phyloP scores from a whole-genome alignment of 1,140 invertebrate species.

The Danaus melanippus region DNA sequence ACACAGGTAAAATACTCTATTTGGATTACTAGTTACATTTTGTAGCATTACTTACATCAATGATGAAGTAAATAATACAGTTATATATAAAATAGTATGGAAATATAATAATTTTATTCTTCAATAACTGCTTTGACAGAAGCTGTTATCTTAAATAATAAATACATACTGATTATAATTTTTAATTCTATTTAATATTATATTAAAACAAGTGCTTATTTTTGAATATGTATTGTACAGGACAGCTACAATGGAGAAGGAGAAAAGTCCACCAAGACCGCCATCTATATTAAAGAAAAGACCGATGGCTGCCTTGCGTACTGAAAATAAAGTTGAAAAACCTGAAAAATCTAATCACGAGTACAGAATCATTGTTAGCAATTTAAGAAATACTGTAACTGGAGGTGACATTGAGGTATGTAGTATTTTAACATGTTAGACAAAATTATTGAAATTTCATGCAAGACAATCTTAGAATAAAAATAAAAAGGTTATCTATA shows the following conservation, averaged over 20 bases:
- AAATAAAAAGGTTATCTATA: not conserved
- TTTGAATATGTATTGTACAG: constrained; percentile 21
- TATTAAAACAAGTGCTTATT: not conserved
- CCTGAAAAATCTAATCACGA: constrained; percentile 69
- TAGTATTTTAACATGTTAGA: constrained; percentile 10
- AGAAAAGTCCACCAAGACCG: constrained; percentile 59
- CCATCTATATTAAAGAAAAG: constrained; percentile 69
- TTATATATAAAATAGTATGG: no score
- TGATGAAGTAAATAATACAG: no score
- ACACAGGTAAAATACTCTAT: constrained; percentile 19
- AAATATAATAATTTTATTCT: no score
- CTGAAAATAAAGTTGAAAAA: constrained; percentile 50
- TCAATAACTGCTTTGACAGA: no score
- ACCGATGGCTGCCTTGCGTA: constrained; percentile 52
- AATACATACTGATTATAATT: no score
- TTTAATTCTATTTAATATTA: constrained; percentile 4
- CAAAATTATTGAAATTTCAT: constrained; percentile 3
- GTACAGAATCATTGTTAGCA: constrained; percentile 88
- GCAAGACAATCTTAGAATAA: not conserved
- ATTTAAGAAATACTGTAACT: constrained; percentile 87
- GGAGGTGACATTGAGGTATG: constrained; percentile 89
- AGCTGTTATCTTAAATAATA: no score
- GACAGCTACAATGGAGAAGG: constrained; percentile 37
- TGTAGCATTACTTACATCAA: no score
- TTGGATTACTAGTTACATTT: no score